phyloP scores from a whole-genome alignment of 2,888 invertebrate species.

The Lasioglossum villosulum region DNA sequence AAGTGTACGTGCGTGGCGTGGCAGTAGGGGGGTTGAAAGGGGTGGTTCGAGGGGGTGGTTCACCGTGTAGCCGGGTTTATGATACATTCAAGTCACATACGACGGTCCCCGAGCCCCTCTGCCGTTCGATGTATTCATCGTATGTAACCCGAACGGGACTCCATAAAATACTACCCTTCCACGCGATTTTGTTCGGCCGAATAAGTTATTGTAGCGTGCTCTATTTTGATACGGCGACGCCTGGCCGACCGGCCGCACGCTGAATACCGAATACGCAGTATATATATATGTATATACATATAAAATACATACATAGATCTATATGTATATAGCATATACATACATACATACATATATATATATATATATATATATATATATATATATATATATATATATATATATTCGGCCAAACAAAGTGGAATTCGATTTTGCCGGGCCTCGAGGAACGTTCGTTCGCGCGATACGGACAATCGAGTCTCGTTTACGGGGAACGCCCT shows the following conservation, averaged over 20 bases:
- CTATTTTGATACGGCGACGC: conserved; percentile 81
- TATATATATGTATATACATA: conserved; percentile 58
- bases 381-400: conserved; percentile 22
- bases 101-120: conserved; percentile 52
- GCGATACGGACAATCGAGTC: conserved; percentile 75
- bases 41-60: conserved; percentile 31
- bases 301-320: neutral
- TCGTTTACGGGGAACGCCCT: conserved; percentile 70
- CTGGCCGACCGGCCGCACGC: conserved; percentile 68
- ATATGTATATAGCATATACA: neutral
- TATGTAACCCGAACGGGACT: conserved; percentile 83
- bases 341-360: conserved; percentile 20
- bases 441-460: conserved; percentile 61
- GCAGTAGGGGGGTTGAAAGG: neutral
- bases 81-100: conserved; percentile 83
- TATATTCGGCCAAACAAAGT: conserved; percentile 78
- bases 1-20: conserved; percentile 60
- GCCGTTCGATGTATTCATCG: conserved; percentile 83
- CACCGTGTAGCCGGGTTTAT: conserved; percentile 58
- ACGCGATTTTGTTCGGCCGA: conserved; percentile 81
- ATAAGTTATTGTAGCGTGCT: conserved; percentile 83
- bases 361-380: conserved; percentile 29
- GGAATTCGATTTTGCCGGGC: conserved; percentile 75
- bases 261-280: conserved; percentile 78
- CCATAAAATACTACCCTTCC: conserved; percentile 83